Base-by-base conservation (phyloP, 2,113 vertebrate species). In the Ptychochromis oligacanthus region DNA sequence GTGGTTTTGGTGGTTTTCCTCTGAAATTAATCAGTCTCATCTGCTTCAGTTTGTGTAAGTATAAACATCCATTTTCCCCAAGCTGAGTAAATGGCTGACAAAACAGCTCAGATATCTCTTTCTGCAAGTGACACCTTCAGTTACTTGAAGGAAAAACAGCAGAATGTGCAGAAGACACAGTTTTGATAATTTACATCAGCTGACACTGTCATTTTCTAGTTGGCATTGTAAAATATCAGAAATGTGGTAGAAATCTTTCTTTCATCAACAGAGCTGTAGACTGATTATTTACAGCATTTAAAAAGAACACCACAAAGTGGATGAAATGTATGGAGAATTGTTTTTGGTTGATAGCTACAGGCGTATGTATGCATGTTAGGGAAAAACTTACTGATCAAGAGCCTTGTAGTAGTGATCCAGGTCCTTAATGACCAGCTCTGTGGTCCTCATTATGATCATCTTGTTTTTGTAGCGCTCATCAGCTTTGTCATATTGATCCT, bases 371-470 rank as follows among this genome's bases (percentile, higher is more conserved):
- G 3, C n/a, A 34, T 54, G 38, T 72, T 7, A 4, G 20, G 12
- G 34, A 1, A 6, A 38, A 60, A 97, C 98, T 97, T 90, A 99
- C 98, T 98, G 98, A 94, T 99, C 98, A 1, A 99, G 95, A 38
- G 98, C 97, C 90, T 99, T 99, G 93, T 99, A 99, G 91, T 99
- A 99, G 84, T 98, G 96, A 87, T 99, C 97, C 86, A 99, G 94
- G 84, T 99, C 98, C 88, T 97, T 99, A 90, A 97, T 99, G 2
- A 96, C 97, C 78, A 99, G 95, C 91, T 99, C 98, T 4, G 98
- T 99, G 52, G 98, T 99, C 81, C 98, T 97, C 97, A 98, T 98
- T 18, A 95, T 90, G 78, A 99, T 99, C 97, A 99, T 98, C 96
- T 97, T 99, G 88, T 98, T 96, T 86, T 97, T 96, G 87, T 97